Conservation (phyloP, 2,113 vertebrate species). For the Odocoileus virginianus region DNA sequence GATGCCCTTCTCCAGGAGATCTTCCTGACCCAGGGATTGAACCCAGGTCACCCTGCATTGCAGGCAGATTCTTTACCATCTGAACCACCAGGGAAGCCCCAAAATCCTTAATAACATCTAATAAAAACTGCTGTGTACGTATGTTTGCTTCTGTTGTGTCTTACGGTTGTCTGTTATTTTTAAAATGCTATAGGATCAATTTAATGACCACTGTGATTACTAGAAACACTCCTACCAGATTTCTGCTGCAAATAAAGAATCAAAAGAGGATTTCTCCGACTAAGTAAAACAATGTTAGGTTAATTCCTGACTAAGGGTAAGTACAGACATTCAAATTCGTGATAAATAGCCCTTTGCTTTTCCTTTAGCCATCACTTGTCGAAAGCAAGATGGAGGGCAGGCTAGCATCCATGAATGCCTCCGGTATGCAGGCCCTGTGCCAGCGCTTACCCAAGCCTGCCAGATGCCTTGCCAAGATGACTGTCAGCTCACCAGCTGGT, state of each 20-base stretch:
- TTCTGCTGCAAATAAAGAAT: background rate
- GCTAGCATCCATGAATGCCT: conserved; percentile 91
- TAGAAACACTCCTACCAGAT: background rate
- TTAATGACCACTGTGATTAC: background rate
- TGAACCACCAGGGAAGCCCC: background rate
- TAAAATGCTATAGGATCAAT: background rate
- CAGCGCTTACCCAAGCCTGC: conserved; percentile 90
- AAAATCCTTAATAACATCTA: background rate
- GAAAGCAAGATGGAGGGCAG: conserved; percentile 92
- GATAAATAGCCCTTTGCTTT: conserved; percentile 43
- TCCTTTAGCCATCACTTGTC: conserved; percentile 93
- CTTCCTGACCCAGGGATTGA: background rate
- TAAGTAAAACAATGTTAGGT: background rate
- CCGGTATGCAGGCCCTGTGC: conserved; percentile 86
- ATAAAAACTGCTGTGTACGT: background rate
- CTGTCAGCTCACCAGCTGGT: conserved; percentile 97
- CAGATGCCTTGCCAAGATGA: conserved; percentile 97
- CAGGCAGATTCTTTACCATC: background rate
- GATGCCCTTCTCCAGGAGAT: background rate
- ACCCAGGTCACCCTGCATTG: background rate
- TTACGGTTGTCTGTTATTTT: background rate
- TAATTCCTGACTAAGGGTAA: background rate
- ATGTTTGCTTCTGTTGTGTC: background rate
- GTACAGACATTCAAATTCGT: background rate
- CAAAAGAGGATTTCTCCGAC: background rate